Evolutionary conservation across 1,140 invertebrate genomes (phyloP).

Genomic region (Mycetomoellerius zeteki): DNA sequence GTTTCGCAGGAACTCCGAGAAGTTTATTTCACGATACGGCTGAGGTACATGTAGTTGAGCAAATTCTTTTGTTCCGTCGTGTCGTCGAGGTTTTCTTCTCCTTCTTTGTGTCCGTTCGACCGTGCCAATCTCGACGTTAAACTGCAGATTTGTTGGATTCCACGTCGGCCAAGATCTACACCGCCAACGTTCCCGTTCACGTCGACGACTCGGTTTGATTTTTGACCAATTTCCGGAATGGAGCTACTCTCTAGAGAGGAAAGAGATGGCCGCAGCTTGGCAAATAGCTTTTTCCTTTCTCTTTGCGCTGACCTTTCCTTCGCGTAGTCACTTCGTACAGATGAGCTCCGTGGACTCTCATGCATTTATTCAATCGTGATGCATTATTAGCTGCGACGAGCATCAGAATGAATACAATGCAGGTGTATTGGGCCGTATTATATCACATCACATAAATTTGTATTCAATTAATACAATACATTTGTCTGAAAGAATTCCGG

Average conservation of each 20-base stretch:
- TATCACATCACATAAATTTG: slow-evolving; percentile 30
- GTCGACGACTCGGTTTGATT: slow-evolving; percentile 57
- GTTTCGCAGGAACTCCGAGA: not conserved
- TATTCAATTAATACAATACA: slow-evolving; percentile 47
- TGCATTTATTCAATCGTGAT: slow-evolving; percentile 59
- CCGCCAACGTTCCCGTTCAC: slow-evolving; percentile 41
- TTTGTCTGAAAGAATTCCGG: not conserved
- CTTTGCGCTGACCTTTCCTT: not conserved
- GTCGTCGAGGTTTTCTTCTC: slow-evolving; percentile 37
- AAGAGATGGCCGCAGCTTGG: slow-evolving; percentile 16
- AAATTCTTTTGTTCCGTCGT: slow-evolving; percentile 45
- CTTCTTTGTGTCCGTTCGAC: slow-evolving; percentile 17
- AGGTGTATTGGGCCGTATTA: not conserved
- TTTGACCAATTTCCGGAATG: slow-evolving; percentile 59
- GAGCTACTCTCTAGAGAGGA: slow-evolving; percentile 38
- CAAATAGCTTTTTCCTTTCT: slow-evolving; percentile 5
- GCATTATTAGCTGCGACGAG: slow-evolving; percentile 51
- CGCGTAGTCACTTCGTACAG: slow-evolving; percentile 34
- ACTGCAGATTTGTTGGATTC: slow-evolving; percentile 60
- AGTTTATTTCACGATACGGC: slow-evolving; percentile 27
- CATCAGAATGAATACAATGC: slow-evolving; percentile 35
- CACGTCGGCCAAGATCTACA: slow-evolving; percentile 45
- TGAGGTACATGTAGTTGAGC: not conserved
- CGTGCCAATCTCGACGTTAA: slow-evolving; percentile 58
- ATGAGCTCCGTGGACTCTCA: slow-evolving; percentile 45